Conservation (phyloP, 2,113 vertebrate genomes). For the Mirza zaza region DNA sequence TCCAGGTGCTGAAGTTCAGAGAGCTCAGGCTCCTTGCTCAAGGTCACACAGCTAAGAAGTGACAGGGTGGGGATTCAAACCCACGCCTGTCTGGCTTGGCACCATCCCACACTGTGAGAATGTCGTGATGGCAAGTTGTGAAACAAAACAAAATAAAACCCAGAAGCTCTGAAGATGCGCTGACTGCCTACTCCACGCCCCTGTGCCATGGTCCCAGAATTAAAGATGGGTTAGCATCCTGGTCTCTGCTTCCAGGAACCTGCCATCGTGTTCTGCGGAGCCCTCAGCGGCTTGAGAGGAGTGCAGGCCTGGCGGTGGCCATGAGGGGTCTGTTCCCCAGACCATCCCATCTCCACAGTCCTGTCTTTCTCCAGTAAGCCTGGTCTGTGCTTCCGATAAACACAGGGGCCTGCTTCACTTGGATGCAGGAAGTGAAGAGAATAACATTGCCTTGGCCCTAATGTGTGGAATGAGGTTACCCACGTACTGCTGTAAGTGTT, state of each 20-base stretch:
- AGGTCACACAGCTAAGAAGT: neutral
- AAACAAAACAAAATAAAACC: neutral
- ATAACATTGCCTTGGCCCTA: neutral
- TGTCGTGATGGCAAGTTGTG: too few relatives aligned
- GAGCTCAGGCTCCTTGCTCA: neutral
- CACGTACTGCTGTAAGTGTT: neutral
- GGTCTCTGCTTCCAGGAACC: neutral
- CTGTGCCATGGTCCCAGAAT: neutral
- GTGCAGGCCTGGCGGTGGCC: neutral
- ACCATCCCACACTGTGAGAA: neutral
- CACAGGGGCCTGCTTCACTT: neutral
- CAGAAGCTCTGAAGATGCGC: neutral
- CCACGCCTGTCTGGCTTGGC: neutral
- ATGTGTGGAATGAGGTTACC: neutral
- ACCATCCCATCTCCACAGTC: neutral
- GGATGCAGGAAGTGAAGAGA: neutral
- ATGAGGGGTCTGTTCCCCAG: neutral
- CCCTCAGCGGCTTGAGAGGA: neutral
- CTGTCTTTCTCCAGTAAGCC: neutral
- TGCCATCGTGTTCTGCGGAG: accelerated
- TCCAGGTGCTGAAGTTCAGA: neutral
- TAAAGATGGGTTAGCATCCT: neutral
- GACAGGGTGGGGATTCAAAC: too few relatives aligned
- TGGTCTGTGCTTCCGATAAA: neutral
- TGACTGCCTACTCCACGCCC: too few relatives aligned